A percentile compares a stretch with the other conserved stretches of the same genome.
Evolutionary conservation across 2,113 vertebrate genomes (phyloP).

Genomic region (Benitochromis conjunctus): DNA sequence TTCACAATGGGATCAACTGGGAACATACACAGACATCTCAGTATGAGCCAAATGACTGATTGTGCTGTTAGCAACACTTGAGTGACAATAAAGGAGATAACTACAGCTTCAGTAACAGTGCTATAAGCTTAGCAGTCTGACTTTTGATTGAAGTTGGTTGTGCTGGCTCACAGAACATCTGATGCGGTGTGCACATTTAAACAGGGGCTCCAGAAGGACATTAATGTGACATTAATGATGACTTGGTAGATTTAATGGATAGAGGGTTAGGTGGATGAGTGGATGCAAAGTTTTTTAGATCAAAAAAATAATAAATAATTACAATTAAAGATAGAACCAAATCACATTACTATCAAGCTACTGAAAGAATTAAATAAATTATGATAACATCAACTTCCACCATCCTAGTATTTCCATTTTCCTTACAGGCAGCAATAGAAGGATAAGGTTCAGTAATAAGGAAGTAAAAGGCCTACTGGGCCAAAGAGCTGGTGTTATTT

Average conservation of each 20-base stretch:
- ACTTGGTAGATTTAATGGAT: neutral
- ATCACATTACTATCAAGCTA: neutral
- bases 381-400: neutral
- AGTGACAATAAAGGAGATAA: neutral
- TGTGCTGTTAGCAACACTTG: neutral
- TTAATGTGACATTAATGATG: neutral
- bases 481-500: neutral
- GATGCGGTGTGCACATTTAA: neutral
- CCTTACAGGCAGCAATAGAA: neutral
- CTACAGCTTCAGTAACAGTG: neutral
- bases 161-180: neutral
- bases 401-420: neutral
- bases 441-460: neutral
- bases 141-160: neutral
- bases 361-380: neutral
- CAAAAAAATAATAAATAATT: neutral
- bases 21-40: conserved; percentile 10
- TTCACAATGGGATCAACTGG: conserved; percentile 7
- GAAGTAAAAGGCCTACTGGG: neutral
- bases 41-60: neutral
- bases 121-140: neutral
- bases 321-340: neutral
- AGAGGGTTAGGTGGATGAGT: neutral
- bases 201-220: neutral
- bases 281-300: neutral